These are phyloP conservation scores for Oligia strigilis DNA, from an alignment of 2,888 invertebrate species.

Conservation along the genomic window DNA sequence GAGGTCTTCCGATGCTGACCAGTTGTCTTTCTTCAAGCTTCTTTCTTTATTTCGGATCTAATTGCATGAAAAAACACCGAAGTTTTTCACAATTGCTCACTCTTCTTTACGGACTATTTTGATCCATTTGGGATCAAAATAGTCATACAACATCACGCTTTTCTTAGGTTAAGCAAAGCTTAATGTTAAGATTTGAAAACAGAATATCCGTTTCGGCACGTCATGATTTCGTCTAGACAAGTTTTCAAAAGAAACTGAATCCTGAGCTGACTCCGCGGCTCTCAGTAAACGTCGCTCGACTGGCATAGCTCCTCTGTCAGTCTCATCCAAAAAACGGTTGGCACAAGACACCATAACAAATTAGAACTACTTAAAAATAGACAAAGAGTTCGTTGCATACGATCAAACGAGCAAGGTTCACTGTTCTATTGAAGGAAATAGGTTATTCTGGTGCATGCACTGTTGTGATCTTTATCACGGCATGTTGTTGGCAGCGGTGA, in stretches of 20 bases:
- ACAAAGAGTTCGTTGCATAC: conserved; percentile 26
- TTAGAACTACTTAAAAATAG: conserved; percentile 17
- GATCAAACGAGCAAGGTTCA: conserved; percentile 39
- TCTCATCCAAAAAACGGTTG: conserved; percentile 1
- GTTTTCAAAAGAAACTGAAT: background rate
- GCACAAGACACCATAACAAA: background rate
- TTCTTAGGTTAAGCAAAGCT: background rate
- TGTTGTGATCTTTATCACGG: conserved; percentile 61
- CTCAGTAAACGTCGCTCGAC: background rate
- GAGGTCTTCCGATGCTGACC: background rate
- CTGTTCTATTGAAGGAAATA: conserved; percentile 60
- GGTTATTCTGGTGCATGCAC: conserved; percentile 58
- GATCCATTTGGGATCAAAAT: too few species aligned
- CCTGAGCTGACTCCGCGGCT: background rate
- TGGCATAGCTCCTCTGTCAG: background rate
- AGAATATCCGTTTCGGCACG: background rate
- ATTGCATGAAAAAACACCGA: background rate
- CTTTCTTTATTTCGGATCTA: background rate
- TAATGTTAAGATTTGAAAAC: background rate
- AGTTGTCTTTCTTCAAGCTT: background rate
- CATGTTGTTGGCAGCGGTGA: conserved; percentile 49
- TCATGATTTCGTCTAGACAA: background rate
- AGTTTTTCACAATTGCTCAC: background rate
- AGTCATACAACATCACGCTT: background rate
- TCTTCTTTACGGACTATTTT: background rate